These are phyloP conservation scores for Crocidura indochinensis DNA, from an alignment of 2,797 vertebrate species.

Conservation along the genomic window DNA sequence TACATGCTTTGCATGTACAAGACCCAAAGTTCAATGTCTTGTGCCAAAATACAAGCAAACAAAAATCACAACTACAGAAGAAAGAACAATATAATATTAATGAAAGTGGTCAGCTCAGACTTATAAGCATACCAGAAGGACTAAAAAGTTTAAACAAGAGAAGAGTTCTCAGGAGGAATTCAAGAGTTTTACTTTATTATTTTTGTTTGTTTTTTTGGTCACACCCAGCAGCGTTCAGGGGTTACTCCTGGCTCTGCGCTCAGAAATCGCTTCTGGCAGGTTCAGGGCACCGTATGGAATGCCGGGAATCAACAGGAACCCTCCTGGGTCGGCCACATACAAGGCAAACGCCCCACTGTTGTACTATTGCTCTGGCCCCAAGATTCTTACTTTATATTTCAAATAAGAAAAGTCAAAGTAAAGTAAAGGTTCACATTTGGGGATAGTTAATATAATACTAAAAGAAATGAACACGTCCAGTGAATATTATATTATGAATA, in stretches of 20 bases:
- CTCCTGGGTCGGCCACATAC: too few relatives aligned
- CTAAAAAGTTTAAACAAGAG: conserved; percentile 39
- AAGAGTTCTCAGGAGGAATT: conserved; percentile 14
- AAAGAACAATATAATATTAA: conserved; percentile 45
- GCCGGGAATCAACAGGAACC: too few relatives aligned
- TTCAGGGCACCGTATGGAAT: too few relatives aligned
- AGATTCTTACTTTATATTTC: conserved; percentile 13
- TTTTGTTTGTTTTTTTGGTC: too few relatives aligned
- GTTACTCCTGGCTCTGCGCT: too few relatives aligned
- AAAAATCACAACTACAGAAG: neutral
- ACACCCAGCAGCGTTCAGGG: too few relatives aligned
- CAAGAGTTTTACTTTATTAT: neutral
- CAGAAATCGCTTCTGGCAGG: too few relatives aligned
- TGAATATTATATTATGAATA: conserved; percentile 33
- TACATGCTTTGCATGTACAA: too few relatives aligned
- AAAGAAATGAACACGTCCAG: conserved; percentile 33
- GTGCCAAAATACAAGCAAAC: too few relatives aligned
- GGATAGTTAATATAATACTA: conserved; percentile 30
- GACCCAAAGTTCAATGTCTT: too few relatives aligned
- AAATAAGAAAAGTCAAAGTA: conserved; percentile 3
- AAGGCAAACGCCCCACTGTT: too few relatives aligned
- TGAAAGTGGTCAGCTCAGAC: conserved; percentile 21
- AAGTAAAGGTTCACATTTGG: conserved; percentile 11
- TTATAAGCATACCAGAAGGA: conserved; percentile 37
- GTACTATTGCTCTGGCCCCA: neutral